Conservation (phyloP, 1,140 invertebrate species). For the Bombyx mandarina region DNA sequence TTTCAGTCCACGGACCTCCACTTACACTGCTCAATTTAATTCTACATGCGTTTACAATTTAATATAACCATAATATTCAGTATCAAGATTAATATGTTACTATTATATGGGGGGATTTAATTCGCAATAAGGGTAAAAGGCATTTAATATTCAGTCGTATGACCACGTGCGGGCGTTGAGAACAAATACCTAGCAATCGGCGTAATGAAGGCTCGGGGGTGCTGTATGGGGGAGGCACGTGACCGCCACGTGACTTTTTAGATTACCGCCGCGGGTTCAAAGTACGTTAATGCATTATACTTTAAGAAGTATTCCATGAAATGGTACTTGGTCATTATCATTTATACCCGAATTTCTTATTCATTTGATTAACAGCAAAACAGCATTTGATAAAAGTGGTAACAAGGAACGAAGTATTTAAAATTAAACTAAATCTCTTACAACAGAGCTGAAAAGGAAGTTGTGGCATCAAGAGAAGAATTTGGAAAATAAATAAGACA, state of each 20-base stretch:
- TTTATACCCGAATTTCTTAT: no score
- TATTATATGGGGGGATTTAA: constrained; percentile 38
- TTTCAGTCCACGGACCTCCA: background rate
- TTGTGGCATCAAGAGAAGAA: no score
- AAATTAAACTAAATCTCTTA: no score
- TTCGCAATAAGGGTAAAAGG: constrained; percentile 67
- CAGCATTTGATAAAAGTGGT: no score
- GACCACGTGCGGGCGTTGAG: constrained; percentile 40
- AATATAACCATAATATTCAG: constrained; percentile 4
- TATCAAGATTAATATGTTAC: constrained; percentile 43
- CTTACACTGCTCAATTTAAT: constrained; percentile 5
- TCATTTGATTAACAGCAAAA: no score
- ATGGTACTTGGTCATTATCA: no score
- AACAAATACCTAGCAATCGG: constrained; percentile 58
- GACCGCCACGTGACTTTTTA: constrained; percentile 56
- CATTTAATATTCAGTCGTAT: constrained; percentile 68
- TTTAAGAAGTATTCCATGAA: no score
- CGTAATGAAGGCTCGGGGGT: constrained; percentile 48
- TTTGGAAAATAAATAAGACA: no score
- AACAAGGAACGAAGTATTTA: no score
- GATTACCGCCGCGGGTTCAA: constrained; percentile 23
- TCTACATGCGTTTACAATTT: constrained; percentile 3
- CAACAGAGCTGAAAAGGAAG: no score
- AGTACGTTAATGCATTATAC: no score
- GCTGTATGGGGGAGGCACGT: constrained; percentile 32